Evolutionary conservation across 2,888 invertebrate genomes (phyloP), one percentile per base, ranked within the genome.

Genomic region (Camponotus fellah): DNA sequence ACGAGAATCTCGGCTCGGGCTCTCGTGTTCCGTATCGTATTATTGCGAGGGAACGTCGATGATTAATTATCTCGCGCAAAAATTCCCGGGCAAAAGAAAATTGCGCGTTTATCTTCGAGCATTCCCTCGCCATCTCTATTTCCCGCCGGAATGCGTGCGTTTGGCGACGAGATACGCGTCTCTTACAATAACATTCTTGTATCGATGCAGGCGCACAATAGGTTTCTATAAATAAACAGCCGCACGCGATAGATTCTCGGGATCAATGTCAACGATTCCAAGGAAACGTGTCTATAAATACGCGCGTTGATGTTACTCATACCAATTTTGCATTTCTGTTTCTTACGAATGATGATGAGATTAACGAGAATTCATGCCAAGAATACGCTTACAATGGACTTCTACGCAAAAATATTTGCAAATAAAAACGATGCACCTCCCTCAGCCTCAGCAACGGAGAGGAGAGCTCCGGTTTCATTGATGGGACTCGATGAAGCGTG

Each of bases 211-310:
- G 89, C 43, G 12, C 83, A 84, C 84, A 83, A 89, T 89, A 86
- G 72, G 82, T 43, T 76, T 84, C 88, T 90, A 90, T 89, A 88
- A 84, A 89, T 89, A 89, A 77, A 64, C 46, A 26, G 26, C 37
- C 40, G 56, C 21, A 34, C 69, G 79, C 82, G 85, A 85, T 79
- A 86, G 80, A 86, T 89, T 90, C 85, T 81, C 82, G 75, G 85
- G 86, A 87, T 86, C 86, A 87, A 86, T 89, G 89, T 89, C 86
- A 88, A 89, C 83, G 84, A 65, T 87, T 89, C 80, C 85, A 82
- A 89, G 87, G 84, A 84, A 82, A 77, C 43, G 68, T 34, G 46
- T 85, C 85, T 87, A 89, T 82, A 87, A 87, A 81, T 89, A 86
- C 56, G 12, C 56, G 40, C 81, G 64, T 62, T 34, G 26, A 71